Base-by-base conservation (phyloP, 2,797 vertebrate species). In the Leontopithecus rosalia region DNA sequence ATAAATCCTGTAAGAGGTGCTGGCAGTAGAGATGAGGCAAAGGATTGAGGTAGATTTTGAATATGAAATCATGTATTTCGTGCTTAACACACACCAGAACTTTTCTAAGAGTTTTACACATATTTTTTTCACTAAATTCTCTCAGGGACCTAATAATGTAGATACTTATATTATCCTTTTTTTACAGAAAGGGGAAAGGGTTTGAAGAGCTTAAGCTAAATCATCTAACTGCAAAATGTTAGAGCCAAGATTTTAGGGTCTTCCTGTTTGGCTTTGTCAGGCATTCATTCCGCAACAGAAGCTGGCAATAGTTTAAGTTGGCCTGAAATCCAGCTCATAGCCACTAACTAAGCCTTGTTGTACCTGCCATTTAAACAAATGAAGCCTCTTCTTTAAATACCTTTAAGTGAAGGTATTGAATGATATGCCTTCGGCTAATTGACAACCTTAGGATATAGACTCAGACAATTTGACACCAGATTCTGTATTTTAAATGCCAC, bases 401-500 rank as follows among this genome's bases (percentile, higher is more conserved):
- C 64, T 67, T 67, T n/a, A 19, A 67, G 64, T 67, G 64, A 22
- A 82, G 24, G 36, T 84, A 6, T 2, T 36, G 11, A 70, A 52
- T 70, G 5, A 19, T 75, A 86, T 79, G 22, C 46, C n/a, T 20
- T 61, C 55, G 15, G 26, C 58, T 82, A 55, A 79, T 70, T 70
- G 41, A 46, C 12, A 82, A 24, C 17, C 7, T 15, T 87, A 73
- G 33, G 28, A 39, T 50, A 39, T 70, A 41, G 36, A 88, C 24
- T 5, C 58, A 70, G 39, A 10, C 17, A 79, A 24, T 61, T 15
- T 82, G 48, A 82, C 30, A 79, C 24, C 2, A 67, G 57, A 28
- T 19, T 46, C 17, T 70, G 2, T 50, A 43, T 82, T 91, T 95
- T 83, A 86, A 96, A 93, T 48, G 43, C 24, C 50, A 72, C 88